Percentiles rank a stretch among this genome's conserved stretches.
Evolutionary conservation across 1,140 invertebrate species (phyloP).

Genomic region (Leptopilina boulardi): DNA sequence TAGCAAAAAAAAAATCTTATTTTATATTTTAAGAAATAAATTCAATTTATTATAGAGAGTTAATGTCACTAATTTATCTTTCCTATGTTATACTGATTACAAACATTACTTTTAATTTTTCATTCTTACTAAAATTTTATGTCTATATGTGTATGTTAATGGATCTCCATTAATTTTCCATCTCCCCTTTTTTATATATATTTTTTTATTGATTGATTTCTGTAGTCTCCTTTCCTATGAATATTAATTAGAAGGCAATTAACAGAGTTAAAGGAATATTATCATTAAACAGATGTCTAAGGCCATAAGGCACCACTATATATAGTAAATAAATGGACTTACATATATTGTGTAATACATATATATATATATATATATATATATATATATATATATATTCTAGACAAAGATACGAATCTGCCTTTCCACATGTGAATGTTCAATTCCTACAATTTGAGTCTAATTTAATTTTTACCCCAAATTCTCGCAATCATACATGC

Average conservation of each 20-base stretch:
- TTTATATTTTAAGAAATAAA: too few relatives aligned
- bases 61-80: too few relatives aligned
- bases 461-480: slow-evolving; percentile 29
- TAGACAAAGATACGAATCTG: slow-evolving; percentile 24
- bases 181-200: too few relatives aligned
- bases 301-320: background rate
- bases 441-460: slow-evolving; percentile 22
- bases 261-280: background rate
- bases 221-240: background rate
- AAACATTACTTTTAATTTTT: too few relatives aligned
- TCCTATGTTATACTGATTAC: too few relatives aligned
- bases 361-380: slow-evolving; percentile 1
- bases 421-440: background rate
- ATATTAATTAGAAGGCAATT: slow-evolving; percentile 7
- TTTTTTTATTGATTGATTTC: too few relatives aligned
- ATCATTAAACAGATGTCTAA: background rate
- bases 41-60: too few relatives aligned
- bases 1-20: too few relatives aligned
- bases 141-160: too few relatives aligned
- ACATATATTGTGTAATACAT: background rate
- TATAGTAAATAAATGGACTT: background rate
- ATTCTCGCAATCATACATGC: slow-evolving; percentile 28
- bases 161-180: too few relatives aligned
- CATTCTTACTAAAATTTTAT: too few relatives aligned
- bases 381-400: background rate